Percentiles rank a stretch among this genome's conserved stretches.
Conservation (phyloP, 2,888 invertebrate genomes). For the Hyposoter dolosus region DNA sequence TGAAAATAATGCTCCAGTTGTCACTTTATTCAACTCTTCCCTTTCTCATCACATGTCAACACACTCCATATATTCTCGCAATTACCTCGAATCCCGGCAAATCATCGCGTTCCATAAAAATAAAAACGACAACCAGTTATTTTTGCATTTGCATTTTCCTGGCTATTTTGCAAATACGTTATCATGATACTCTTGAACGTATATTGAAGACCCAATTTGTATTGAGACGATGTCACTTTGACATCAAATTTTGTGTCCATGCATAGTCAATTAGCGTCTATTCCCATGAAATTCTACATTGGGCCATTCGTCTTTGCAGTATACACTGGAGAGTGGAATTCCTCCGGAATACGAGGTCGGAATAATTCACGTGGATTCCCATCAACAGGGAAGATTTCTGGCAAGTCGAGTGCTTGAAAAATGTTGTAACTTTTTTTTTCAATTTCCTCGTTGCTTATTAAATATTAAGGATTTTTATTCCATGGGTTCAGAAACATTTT, state of each 20-base stretch:
- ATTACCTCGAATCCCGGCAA: background rate
- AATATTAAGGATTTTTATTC: background rate
- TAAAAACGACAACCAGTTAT: background rate
- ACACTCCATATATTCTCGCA: background rate
- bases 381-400: background rate
- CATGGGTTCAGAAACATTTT: background rate
- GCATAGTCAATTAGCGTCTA: background rate
- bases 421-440: background rate
- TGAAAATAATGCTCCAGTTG: conserved; percentile 17
- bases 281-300: background rate
- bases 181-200: background rate
- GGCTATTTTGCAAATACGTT: background rate
- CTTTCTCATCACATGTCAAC: background rate
- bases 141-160: conserved; percentile 10
- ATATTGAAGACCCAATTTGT: conserved; percentile 3
- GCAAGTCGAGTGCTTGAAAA: background rate
- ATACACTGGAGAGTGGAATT: background rate
- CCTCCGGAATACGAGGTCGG: conserved; percentile 10
- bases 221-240: background rate
- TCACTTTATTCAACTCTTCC: background rate
- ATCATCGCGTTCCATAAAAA: background rate
- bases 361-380: conserved; percentile 8
- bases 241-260: background rate
- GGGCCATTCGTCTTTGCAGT: background rate
- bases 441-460: background rate